These are phyloP conservation scores for Therioaphis trifolii DNA, from an alignment of 2,888 invertebrate species.

Conservation along the genomic window DNA sequence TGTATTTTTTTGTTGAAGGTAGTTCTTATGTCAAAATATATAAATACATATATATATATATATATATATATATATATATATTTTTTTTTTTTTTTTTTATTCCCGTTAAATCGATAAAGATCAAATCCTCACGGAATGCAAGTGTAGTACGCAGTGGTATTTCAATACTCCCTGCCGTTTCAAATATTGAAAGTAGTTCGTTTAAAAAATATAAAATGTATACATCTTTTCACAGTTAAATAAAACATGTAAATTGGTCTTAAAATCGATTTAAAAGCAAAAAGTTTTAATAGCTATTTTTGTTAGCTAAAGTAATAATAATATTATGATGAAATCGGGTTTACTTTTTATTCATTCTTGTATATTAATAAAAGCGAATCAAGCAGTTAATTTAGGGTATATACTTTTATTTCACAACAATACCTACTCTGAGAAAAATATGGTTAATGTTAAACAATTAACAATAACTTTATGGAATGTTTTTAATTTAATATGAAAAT, in stretches of 20 bases:
- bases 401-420: too few relatives aligned
- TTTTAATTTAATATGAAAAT: constrained; percentile 27
- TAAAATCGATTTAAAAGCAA: constrained; percentile 18
- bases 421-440: too few relatives aligned
- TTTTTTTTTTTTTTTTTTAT: constrained; percentile 5
- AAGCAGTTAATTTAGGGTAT: too few relatives aligned
- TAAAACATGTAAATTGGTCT: constrained; percentile 36
- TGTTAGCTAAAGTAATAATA: constrained; percentile 28
- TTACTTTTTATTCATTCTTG: too few relatives aligned
- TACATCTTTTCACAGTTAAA: neutral
- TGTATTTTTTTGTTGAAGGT: constrained; percentile 25
- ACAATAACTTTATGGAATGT: too few relatives aligned
- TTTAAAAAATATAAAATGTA: constrained; percentile 14
- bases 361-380: too few relatives aligned
- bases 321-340: neutral
- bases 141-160: too few relatives aligned
- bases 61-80: too few relatives aligned
- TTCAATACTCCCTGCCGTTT: constrained; percentile 5
- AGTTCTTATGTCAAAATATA: too few relatives aligned
- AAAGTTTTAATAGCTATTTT: constrained; percentile 27
- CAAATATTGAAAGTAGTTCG: constrained; percentile 40
- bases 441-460: too few relatives aligned
- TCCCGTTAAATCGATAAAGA: constrained; percentile 31
- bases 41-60: too few relatives aligned
- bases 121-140: constrained; percentile 9